Conservation (phyloP, 2,797 vertebrate genomes). For the Antennarius maculatus region DNA sequence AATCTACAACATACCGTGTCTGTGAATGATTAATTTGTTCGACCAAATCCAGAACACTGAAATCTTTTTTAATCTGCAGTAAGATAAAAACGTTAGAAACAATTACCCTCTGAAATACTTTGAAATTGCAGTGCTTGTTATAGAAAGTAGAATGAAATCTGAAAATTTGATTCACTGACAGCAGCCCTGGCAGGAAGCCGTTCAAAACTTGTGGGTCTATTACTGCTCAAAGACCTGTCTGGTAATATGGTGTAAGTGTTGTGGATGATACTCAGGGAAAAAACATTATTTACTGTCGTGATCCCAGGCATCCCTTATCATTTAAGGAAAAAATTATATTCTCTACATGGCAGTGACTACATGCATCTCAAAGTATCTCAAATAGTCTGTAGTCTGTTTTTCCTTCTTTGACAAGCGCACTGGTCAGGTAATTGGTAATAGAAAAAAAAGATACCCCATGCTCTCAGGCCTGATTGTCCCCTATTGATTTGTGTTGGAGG, state of each 20-base stretch:
- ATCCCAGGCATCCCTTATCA: slow-evolving; percentile 6
- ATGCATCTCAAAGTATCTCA: background rate
- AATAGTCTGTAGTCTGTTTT: background rate
- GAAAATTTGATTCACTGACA: slow-evolving; percentile 8
- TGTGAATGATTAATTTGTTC: background rate
- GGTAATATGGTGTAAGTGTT: background rate
- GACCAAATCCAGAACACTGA: rapidly evolving
- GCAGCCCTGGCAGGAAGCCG: slow-evolving; percentile 14
- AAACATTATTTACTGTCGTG: background rate
- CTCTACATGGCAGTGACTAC: background rate
- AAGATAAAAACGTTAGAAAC: background rate
- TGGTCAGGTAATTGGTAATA: slow-evolving; percentile 32
- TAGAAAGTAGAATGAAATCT: too few species aligned
- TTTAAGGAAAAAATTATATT: slow-evolving; percentile 7
- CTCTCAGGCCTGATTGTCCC: slow-evolving; percentile 36
- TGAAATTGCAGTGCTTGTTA: background rate
- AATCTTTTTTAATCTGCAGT: background rate
- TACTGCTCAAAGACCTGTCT: background rate
- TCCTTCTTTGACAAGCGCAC: background rate
- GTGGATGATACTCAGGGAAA: background rate
- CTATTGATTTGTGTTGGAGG: slow-evolving; percentile 44
- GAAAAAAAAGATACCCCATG: background rate
- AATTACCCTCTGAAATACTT: background rate
- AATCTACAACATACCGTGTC: too few species aligned
- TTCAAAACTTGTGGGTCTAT: background rate